Percentiles rank a stretch among this genome's conserved stretches.
These are phyloP conservation scores for Bufo bufo DNA, from an alignment of 2,113 vertebrate species.

Conservation along the genomic window DNA sequence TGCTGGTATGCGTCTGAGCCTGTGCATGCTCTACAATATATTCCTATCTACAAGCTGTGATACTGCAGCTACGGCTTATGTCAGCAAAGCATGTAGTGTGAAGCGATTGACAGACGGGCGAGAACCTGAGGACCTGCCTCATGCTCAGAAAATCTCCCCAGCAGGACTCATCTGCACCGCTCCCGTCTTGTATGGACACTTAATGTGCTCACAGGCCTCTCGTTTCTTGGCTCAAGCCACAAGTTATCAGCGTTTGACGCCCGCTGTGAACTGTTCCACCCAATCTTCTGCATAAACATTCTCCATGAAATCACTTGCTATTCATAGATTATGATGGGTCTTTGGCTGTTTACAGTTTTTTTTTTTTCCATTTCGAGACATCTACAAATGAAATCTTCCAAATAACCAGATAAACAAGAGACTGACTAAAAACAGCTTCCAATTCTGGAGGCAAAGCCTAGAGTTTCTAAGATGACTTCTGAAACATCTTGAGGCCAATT, in stretches of 20 bases:
- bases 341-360: neutral
- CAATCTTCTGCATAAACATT: slow-evolving; percentile 33
- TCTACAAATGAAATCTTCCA: neutral
- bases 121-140: slow-evolving; percentile 1
- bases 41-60: slow-evolving; percentile 40
- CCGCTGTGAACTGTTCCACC: slow-evolving; percentile 30
- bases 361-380: neutral
- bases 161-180: neutral
- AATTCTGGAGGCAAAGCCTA: neutral
- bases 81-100: slow-evolving; percentile 27
- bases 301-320: slow-evolving; percentile 26
- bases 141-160: neutral
- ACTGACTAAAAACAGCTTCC: neutral
- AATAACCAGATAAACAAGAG: neutral
- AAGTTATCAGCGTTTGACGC: slow-evolving; percentile 13
- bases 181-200: neutral
- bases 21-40: slow-evolving; percentile 21
- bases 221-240: neutral
- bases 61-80: slow-evolving; percentile 17
- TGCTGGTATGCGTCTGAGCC: slow-evolving; percentile 6
- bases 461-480: neutral
- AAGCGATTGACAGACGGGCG: neutral
- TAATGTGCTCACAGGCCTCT: neutral
- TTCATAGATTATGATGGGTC: slow-evolving; percentile 12
- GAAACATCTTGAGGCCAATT: neutral